A percentile compares a stretch with the other conserved stretches of the same genome.
Conservation (phyloP, 2,888 invertebrate species). For the Latrodectus elegans region DNA sequence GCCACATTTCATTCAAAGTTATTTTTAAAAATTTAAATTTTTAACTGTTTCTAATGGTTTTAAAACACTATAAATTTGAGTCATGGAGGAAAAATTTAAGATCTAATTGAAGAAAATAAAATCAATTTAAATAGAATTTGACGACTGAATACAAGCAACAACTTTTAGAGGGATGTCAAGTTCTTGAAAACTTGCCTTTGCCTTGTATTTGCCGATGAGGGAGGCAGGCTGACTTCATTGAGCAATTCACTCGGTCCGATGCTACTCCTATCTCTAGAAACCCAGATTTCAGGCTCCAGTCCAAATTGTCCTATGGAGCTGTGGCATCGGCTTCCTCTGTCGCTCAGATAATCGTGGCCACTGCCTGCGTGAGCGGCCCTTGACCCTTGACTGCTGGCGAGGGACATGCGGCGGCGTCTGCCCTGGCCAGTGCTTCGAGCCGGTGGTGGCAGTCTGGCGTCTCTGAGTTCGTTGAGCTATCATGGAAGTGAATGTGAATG, state of each 20-base stretch:
- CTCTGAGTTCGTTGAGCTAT: constrained; percentile 31
- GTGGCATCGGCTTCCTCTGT: constrained; percentile 36
- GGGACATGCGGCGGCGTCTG: constrained; percentile 28
- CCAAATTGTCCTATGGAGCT: constrained; percentile 38
- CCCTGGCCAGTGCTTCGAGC: constrained; percentile 29
- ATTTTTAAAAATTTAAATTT: too few species aligned
- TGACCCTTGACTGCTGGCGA: constrained; percentile 55
- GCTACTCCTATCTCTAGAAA: constrained; percentile 17
- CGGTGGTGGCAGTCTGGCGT: constrained; percentile 46
- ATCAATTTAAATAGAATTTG: too few species aligned
- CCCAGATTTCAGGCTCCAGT: constrained; percentile 50
- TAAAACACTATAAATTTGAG: too few species aligned
- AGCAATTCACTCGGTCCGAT: constrained; percentile 18
- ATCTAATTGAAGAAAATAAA: too few species aligned
- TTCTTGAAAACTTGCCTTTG: constrained; percentile 22
- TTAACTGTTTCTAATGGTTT: too few species aligned
- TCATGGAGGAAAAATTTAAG: too few species aligned
- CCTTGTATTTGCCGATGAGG: constrained; percentile 29
- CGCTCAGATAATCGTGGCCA: constrained; percentile 40
- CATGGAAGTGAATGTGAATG: not conserved
- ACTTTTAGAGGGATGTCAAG: too few species aligned
- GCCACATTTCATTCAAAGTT: too few species aligned
- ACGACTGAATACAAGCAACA: too few species aligned
- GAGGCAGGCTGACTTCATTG: constrained; percentile 39
- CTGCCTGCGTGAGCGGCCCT: constrained; percentile 43